Conservation (phyloP, 2,888 invertebrate species). For the Zootermopsis nevadensis region DNA sequence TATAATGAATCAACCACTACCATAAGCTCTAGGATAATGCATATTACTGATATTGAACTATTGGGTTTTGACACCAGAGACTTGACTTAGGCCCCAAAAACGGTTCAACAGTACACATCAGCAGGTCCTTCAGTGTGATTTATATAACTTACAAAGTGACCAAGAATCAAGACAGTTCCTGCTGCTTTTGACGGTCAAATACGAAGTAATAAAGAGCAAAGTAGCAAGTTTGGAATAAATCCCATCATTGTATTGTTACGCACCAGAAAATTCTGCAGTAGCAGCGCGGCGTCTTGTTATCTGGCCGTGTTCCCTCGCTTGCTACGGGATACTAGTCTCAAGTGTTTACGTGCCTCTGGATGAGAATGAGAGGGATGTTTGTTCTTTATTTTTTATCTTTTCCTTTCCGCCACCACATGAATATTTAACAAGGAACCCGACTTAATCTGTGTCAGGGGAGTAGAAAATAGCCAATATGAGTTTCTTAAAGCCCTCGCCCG, state of each 20-base stretch:
- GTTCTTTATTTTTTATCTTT: slow-evolving; percentile 65
- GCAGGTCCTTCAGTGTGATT: too few species aligned
- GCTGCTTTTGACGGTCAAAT: too few species aligned
- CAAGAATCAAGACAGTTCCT: too few species aligned
- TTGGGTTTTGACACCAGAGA: too few species aligned
- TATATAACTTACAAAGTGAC: too few species aligned
- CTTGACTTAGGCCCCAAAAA: too few species aligned
- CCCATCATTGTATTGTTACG: neutral
- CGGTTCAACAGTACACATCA: too few species aligned
- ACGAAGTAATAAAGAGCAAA: too few species aligned
- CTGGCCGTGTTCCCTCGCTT: neutral
- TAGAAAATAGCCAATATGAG: slow-evolving; percentile 62
- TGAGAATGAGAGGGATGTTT: slow-evolving; percentile 8
- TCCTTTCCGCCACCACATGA: slow-evolving; percentile 66
- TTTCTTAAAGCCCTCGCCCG: slow-evolving; percentile 55
- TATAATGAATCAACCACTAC: too few species aligned
- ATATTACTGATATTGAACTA: too few species aligned
- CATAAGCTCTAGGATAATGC: too few species aligned
- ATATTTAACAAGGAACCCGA: slow-evolving; percentile 69
- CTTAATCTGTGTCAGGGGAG: slow-evolving; percentile 71
- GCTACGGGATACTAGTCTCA: neutral
- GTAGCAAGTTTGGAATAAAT: too few species aligned
- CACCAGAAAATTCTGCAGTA: neutral
- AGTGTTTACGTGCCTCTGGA: slow-evolving; percentile 29
- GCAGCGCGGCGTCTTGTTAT: neutral